Percentiles rank a stretch among this genome's conserved stretches.
Conservation (phyloP, 23 tunicate species). For the Trididemnum miniatum region DNA sequence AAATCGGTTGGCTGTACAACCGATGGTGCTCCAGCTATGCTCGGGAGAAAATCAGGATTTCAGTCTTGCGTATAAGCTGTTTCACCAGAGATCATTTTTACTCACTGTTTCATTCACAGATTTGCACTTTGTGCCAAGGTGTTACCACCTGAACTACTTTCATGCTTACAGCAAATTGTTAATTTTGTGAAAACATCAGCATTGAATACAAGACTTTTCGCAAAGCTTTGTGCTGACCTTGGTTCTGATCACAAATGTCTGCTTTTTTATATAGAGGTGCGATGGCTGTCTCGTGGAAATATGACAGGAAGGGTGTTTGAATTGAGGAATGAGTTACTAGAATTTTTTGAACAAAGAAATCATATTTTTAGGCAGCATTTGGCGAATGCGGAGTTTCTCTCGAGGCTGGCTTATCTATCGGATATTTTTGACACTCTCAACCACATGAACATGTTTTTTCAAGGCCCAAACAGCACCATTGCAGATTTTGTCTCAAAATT, state of each 20-base stretch:
- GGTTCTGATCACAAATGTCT: conserved; percentile 56
- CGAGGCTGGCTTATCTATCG: conserved; percentile 65
- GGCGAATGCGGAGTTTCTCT: conserved; percentile 58
- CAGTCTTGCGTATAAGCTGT: conserved; percentile 55
- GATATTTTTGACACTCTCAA: conserved; percentile 56
- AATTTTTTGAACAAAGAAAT: conserved; percentile 32
- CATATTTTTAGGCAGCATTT: conserved; percentile 51
- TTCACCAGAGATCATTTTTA: conserved; percentile 40
- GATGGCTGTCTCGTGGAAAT: conserved; percentile 56
- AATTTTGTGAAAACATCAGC: conserved; percentile 53
- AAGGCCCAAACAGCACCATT: conserved; percentile 47
- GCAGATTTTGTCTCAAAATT: conserved; percentile 34
- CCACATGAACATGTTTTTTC: conserved; percentile 43
- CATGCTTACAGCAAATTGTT: conserved; percentile 51
- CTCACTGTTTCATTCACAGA: conserved; percentile 65
- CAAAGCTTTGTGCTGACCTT: conserved; percentile 43
- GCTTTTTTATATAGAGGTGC: conserved; percentile 49
- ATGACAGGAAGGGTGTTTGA: conserved; percentile 48
- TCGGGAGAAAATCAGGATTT: too few relatives aligned
- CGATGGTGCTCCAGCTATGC: too few relatives aligned
- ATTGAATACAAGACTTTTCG: conserved; percentile 45
- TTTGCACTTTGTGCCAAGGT: conserved; percentile 69
- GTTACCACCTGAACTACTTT: conserved; percentile 42
- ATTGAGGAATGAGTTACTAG: conserved; percentile 31
- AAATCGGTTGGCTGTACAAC: conserved; percentile 60